Conservation (phyloP, 2,797 vertebrate genomes). For the Pangasius macronema region DNA sequence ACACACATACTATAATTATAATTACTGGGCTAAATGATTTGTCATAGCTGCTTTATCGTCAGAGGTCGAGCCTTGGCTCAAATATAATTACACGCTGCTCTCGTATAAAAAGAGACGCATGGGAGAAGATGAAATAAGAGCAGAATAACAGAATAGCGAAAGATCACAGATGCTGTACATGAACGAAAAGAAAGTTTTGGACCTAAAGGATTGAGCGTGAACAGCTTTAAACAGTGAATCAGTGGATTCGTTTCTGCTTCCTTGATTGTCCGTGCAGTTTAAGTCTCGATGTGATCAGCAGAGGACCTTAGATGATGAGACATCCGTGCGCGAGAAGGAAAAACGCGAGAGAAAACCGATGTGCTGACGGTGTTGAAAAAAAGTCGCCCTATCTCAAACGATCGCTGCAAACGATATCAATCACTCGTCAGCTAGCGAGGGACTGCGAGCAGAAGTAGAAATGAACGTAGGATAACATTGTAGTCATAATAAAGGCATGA, state of each 20-base stretch:
- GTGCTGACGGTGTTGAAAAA: neutral
- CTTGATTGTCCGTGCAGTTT: constrained; percentile 53
- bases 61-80: constrained; percentile 4
- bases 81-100: neutral
- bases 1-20: neutral
- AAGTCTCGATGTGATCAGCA: constrained; percentile 14
- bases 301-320: neutral
- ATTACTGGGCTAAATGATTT: constrained; percentile 7
- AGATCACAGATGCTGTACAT: neutral
- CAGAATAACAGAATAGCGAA: neutral
- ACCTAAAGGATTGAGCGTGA: neutral
- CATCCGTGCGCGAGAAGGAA: neutral
- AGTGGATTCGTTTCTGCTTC: neutral
- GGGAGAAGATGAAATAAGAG: neutral
- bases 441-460: neutral
- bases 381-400: neutral
- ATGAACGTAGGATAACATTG: neutral
- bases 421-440: neutral
- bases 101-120: no score
- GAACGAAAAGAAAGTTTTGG: neutral
- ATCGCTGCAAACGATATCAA: neutral
- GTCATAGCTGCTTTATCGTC: constrained; percentile 33
- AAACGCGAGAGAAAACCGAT: neutral
- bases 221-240: neutral
- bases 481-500: neutral